Conservation (phyloP, 2,113 vertebrate species). For the Bos indicus region DNA sequence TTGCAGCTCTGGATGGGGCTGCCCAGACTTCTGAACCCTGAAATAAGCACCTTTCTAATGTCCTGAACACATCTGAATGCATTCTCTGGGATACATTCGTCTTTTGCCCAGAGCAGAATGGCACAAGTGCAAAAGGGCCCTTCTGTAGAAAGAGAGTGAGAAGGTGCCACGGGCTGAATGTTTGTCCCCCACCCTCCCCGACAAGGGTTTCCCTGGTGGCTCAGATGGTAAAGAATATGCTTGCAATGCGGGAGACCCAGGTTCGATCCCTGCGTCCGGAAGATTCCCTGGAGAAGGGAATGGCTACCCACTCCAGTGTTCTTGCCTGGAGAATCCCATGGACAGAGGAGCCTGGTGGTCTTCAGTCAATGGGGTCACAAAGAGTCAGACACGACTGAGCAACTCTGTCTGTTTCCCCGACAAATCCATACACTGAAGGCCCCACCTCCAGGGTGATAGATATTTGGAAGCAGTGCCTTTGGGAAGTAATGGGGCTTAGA, state of each 20-base stretch:
- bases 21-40: conserved; percentile 2
- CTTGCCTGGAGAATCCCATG: not conserved
- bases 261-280: rapidly evolving
- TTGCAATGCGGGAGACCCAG: not conserved
- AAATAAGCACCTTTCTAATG: not conserved
- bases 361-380: not conserved
- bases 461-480: not conserved
- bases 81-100: not conserved
- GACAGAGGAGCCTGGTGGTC: not conserved
- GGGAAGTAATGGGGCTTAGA: not conserved
- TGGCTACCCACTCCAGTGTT: not conserved
- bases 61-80: not conserved
- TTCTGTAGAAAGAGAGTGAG: not conserved
- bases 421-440: not conserved
- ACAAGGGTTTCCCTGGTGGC: not conserved
- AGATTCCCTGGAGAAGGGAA: not conserved
- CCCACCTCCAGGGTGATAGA: not conserved
- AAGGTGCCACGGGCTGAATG: not conserved
- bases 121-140: not conserved
- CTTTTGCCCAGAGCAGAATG: conserved; percentile 29
- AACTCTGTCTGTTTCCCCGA: not conserved
- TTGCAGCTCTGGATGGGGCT: not conserved
- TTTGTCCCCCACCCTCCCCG: not conserved
- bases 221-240: not conserved
- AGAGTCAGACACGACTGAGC: not conserved